These are phyloP conservation scores for Anoplophora glabripennis DNA, from an alignment of 1,140 invertebrate species.

Conservation along the genomic window DNA sequence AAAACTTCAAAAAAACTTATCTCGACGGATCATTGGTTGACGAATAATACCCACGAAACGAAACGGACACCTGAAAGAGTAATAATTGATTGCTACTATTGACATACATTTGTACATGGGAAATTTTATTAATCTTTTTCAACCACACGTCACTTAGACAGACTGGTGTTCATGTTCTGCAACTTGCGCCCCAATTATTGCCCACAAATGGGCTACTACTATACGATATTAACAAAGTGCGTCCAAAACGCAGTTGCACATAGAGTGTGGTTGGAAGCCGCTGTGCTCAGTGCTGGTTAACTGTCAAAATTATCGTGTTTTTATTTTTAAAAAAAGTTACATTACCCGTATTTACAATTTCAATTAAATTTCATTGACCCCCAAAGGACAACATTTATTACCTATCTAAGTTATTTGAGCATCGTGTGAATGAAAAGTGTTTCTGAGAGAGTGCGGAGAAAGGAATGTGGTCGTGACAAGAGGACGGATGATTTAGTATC, in stretches of 20 bases:
- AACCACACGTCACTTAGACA: too few relatives aligned
- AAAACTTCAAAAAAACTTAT: too few relatives aligned
- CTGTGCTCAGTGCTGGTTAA: conserved; percentile 30
- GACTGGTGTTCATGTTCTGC: too few relatives aligned
- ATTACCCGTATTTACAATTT: conserved; percentile 17
- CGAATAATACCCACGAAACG: too few relatives aligned
- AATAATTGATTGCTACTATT: too few relatives aligned
- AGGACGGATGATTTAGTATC: conserved; percentile 9
- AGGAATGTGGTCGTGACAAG: neutral
- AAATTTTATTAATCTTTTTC: too few relatives aligned
- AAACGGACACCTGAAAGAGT: too few relatives aligned
- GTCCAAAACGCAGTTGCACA: conserved; percentile 33
- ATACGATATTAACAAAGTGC: conserved; percentile 34
- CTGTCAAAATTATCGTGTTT: conserved; percentile 14
- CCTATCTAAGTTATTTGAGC: conserved; percentile 14
- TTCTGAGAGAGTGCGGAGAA: neutral
- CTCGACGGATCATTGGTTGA: too few relatives aligned
- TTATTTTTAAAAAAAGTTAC: conserved; percentile 1
- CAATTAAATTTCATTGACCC: conserved; percentile 7
- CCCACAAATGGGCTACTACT: conserved; percentile 33
- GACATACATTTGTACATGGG: too few relatives aligned
- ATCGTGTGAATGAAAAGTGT: conserved; percentile 12
- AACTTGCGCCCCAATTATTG: neutral
- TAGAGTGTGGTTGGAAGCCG: conserved; percentile 37
- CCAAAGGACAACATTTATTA: conserved; percentile 12